These are phyloP conservation scores for Uropsilus gracilis DNA, from an alignment of 2,113 vertebrate genomes.

Conservation along the genomic window DNA sequence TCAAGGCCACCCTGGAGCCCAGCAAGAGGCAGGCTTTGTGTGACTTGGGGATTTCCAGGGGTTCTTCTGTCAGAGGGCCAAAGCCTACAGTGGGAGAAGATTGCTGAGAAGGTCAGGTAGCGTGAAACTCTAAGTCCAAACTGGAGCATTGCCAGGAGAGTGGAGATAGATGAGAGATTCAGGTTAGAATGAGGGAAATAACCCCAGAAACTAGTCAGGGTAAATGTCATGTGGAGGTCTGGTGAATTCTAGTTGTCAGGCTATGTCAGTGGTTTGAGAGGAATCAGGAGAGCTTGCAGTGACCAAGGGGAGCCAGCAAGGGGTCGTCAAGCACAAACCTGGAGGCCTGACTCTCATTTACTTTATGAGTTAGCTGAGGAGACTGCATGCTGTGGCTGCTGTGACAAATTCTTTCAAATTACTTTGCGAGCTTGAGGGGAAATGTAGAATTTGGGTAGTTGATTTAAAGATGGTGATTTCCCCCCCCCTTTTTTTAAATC, in stretches of 20 bases:
- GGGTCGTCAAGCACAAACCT: fast-evolving
- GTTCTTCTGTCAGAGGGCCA: neutral
- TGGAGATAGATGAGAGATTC: neutral
- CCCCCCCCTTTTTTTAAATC: neutral
- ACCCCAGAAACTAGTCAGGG: neutral
- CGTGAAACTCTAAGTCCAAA: neutral
- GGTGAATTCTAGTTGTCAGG: neutral
- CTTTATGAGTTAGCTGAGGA: neutral
- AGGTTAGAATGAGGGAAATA: neutral
- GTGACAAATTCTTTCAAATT: neutral
- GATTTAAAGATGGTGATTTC: neutral
- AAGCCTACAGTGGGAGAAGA: neutral
- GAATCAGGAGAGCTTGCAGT: neutral
- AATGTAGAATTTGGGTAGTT: neutral
- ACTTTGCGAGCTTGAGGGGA: neutral
- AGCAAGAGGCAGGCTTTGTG: fast-evolving
- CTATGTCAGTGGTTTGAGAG: neutral
- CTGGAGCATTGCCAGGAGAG: neutral
- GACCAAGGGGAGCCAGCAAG: neutral
- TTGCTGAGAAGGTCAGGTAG: neutral
- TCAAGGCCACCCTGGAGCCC: neutral
- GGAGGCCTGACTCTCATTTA: neutral
- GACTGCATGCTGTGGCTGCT: no score
- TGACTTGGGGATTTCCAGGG: neutral
- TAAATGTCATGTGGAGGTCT: neutral